Percentiles rank a stretch among this genome's conserved stretches.
phyloP scores from a whole-genome alignment of 2,113 vertebrate genomes.

The Tympanuchus pallidicinctus region DNA sequence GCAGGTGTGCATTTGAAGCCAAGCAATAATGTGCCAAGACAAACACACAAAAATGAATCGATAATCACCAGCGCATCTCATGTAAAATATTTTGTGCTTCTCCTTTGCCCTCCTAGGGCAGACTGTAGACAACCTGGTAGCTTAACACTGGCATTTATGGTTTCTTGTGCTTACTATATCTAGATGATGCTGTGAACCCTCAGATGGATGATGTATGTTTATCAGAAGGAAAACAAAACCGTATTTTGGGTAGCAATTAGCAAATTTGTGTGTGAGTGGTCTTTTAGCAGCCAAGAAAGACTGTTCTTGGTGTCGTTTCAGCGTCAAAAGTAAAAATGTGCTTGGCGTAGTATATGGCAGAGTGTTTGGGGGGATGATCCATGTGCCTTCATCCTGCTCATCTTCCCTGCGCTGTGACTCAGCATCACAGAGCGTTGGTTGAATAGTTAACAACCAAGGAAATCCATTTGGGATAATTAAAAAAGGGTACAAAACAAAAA shows the following conservation, averaged over 20 bases:
- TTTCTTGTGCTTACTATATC: background rate
- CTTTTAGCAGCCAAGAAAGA: background rate
- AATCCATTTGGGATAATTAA: background rate
- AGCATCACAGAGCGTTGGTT: background rate
- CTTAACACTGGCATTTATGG: background rate
- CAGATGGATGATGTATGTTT: background rate
- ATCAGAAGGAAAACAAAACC: background rate
- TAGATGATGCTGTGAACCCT: background rate
- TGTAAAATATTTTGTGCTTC: conserved; percentile 11
- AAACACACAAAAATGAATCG: background rate
- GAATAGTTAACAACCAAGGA: background rate
- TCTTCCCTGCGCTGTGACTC: background rate
- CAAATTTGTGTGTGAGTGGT: background rate
- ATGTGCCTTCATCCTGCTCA: rapidly evolving
- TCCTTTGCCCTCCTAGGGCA: conserved; percentile 24
- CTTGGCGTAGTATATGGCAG: background rate
- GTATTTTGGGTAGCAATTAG: background rate
- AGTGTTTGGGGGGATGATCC: background rate
- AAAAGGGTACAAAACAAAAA: background rate
- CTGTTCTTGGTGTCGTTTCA: background rate
- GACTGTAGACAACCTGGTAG: background rate
- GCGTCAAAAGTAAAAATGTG: background rate
- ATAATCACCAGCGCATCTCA: conserved; percentile 63
- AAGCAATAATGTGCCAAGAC: conserved; percentile 70
- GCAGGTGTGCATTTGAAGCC: conserved; percentile 7